A percentile compares a stretch with the other conserved stretches of the same genome.
Conservation (phyloP, 2,113 vertebrate species). For the Corydoras sp. region DNA sequence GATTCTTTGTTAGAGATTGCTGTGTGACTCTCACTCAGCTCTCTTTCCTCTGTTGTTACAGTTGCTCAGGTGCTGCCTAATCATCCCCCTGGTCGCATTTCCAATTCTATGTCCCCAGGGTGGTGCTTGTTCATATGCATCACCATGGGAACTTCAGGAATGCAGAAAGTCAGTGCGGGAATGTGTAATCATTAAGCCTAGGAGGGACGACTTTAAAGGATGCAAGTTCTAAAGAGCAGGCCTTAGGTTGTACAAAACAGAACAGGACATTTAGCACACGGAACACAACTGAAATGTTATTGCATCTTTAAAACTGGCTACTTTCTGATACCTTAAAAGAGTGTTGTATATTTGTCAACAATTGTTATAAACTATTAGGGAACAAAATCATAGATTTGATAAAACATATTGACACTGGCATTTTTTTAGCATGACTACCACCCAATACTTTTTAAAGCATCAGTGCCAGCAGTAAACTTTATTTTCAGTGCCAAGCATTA, state of each 20-base stretch:
- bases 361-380: no score
- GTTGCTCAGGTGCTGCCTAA: conserved; percentile 18
- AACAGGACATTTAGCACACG: not conserved
- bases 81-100: conserved; percentile 8
- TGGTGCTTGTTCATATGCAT: conserved; percentile 46
- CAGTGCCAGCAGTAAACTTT: no score
- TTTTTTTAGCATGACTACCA: no score
- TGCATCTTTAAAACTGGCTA: not conserved
- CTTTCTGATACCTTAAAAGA: no score
- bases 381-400: no score
- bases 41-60: not conserved
- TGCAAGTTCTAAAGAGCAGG: conserved; percentile 1
- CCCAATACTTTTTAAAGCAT: no score
- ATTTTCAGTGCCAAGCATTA: no score
- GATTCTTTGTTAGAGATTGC: not conserved
- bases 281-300: not conserved
- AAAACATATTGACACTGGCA: no score
- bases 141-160: conserved; percentile 57
- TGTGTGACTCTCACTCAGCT: not conserved
- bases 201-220: conserved; percentile 13
- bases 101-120: conserved; percentile 30
- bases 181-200: conserved; percentile 63
- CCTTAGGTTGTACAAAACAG: conserved; percentile 2
- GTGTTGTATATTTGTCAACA: no score
- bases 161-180: conserved; percentile 53